Conservation (phyloP, 2,888 invertebrate genomes). For the Hesperia comma region DNA sequence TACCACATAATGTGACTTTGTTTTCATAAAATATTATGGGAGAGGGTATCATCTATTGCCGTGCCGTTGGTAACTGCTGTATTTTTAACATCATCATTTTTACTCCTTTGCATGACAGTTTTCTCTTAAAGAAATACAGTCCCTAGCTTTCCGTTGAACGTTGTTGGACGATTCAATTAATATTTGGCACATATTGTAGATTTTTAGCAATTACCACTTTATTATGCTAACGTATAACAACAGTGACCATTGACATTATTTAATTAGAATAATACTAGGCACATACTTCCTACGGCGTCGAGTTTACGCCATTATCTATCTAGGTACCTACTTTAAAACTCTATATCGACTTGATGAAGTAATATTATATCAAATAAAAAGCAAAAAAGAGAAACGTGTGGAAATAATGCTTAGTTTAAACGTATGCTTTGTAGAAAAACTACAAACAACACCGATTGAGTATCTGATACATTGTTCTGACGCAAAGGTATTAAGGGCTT, state of each 20-base stretch:
- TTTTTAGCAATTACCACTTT: constrained; percentile 20
- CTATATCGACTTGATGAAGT: constrained; percentile 8
- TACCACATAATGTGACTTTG: constrained; percentile 43
- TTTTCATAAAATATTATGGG: constrained; percentile 17
- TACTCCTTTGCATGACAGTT: not conserved
- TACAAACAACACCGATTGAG: constrained; percentile 20
- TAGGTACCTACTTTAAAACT: constrained; percentile 16
- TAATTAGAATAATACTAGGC: constrained; percentile 20
- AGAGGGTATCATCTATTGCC: constrained; percentile 12
- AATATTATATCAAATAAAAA: constrained; percentile 17
- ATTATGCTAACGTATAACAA: constrained; percentile 25
- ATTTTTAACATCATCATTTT: not conserved
- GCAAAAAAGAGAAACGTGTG: constrained; percentile 3
- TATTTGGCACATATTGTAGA: constrained; percentile 32
- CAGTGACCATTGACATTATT: constrained; percentile 15
- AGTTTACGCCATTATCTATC: constrained; percentile 9
- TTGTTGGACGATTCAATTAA: constrained; percentile 29
- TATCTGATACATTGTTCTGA: constrained; percentile 1
- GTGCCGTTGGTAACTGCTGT: constrained; percentile 6
- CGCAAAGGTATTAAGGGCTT: not conserved
- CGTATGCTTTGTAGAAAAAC: constrained; percentile 11
- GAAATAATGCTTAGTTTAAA: constrained; percentile 7
- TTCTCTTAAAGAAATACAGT: not conserved
- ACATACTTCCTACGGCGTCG: constrained; percentile 14
- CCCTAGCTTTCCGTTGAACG: not conserved